Evolutionary conservation across 1,140 invertebrate species (phyloP), one percentile per base, ranked within the genome.

Genomic region (Hylaeus volcanicus): DNA sequence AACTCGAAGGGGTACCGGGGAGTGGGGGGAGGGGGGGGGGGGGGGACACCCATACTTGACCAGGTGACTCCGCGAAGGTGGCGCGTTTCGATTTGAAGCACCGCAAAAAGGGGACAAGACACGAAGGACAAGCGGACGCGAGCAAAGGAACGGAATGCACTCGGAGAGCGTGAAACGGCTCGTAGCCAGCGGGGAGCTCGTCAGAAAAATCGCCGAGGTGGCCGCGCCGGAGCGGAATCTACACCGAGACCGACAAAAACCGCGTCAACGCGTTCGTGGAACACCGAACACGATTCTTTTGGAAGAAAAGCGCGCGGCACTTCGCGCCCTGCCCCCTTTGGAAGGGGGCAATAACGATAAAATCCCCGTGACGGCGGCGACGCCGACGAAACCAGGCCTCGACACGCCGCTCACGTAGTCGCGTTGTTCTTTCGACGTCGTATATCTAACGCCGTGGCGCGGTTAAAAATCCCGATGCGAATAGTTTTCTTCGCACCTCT

Each of bases 401-500:
- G 41, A 76, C 72, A 92, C 74, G 81, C 91, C 45, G 66, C 88
- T 92, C 90, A 92, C 91, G 91, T 92, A 91, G 80, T 83, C 72
- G 84, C 86, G 82, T 84, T 58, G 75, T 90, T 92, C 86, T 91
- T 92, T 83, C 76, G 78, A 80, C 84, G 90, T 91, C 89, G 88
- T 89, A 90, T 86, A 90, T 91, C 89, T 90, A 86, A 87, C 81
- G 77, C 51, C 2, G 45, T 51, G 8, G 74, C 78, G 68, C 56
- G 74, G 56, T 74, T 85, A 89, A 89, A 92, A 92, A 90, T 90
- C 85, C 45, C 72, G 26, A 71, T 6, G 74, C 85, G 85, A 89
- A 91, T 92, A 90, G 88, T 89, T 90, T 86, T 88, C 86, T 91
- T 92, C 90, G 85, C 92, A 88, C 92, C 88, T 91, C 81, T 66